A percentile compares a stretch with the other conserved stretches of the same genome.
phyloP scores from a whole-genome alignment of 2,113 vertebrate genomes.

The Rousettus leschenaultii region DNA sequence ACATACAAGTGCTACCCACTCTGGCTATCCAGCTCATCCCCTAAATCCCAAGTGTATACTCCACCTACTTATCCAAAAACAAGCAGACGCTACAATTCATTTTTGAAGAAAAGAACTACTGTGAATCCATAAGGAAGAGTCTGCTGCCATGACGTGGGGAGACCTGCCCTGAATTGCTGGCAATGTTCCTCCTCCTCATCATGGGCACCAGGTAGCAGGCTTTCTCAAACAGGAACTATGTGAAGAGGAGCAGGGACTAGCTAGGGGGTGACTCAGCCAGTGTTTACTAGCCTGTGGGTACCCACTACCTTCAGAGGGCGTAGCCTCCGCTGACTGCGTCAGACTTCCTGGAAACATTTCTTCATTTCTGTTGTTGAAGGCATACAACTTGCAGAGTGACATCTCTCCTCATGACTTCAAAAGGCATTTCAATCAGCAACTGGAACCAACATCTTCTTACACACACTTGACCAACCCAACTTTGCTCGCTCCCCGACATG shows the following conservation, averaged over 20 bases:
- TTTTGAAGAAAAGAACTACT: not conserved
- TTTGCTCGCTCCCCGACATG: not conserved
- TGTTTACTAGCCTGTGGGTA: not conserved
- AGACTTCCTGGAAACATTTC: conserved; percentile 17
- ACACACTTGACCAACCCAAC: not conserved
- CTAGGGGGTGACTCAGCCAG: conserved; percentile 34
- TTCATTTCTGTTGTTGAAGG: conserved; percentile 43
- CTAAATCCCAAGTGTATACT: not conserved
- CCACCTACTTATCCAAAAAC: not conserved
- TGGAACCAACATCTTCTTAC: not conserved
- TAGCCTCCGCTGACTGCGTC: conserved; percentile 38
- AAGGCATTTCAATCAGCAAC: not conserved
- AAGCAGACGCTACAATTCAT: not conserved
- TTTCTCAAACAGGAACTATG: not conserved
- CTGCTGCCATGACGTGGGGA: not conserved
- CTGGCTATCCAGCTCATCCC: not conserved
- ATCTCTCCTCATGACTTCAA: not conserved
- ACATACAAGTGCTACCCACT: not conserved
- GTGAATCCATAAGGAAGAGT: not conserved
- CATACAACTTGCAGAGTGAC: conserved; percentile 50
- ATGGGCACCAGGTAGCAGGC: not conserved
- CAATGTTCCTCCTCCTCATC: not conserved
- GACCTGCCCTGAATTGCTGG: not conserved
- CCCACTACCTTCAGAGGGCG: not conserved
- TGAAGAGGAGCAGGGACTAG: not conserved